phyloP scores from a whole-genome alignment of 2,113 vertebrate genomes.

The Nyctibius bracteatus region DNA sequence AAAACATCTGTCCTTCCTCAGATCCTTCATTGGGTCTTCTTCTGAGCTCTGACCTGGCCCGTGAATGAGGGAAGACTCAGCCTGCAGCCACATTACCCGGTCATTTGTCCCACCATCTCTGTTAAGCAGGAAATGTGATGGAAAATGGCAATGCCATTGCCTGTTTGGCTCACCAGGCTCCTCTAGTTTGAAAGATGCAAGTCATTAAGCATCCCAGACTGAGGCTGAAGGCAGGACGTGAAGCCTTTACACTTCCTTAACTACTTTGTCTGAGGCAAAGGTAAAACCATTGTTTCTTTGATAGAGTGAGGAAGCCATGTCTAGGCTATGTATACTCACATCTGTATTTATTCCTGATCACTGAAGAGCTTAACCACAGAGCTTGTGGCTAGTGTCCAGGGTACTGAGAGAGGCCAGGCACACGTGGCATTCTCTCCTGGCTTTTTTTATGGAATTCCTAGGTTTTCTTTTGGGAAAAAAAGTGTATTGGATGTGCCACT shows the following conservation, averaged over 20 bases:
- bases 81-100: not conserved
- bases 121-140: not conserved
- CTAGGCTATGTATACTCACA: not conserved
- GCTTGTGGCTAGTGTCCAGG: not conserved
- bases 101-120: not conserved
- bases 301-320: not conserved
- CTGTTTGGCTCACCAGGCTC: not conserved
- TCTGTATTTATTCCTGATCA: not conserved
- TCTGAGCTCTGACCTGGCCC: not conserved
- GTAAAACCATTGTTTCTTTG: not conserved
- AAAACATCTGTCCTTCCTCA: not conserved
- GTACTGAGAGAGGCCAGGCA: not conserved
- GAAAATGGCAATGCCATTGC: not conserved
- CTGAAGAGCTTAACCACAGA: not conserved
- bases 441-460: not conserved
- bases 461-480: not conserved
- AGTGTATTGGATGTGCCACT: not conserved
- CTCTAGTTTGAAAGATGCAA: not conserved
- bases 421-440: not conserved
- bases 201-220: not conserved
- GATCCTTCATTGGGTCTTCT: not conserved
- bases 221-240: not conserved
- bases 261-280: not conserved
- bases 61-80: not conserved
- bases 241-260: not conserved